Base-by-base conservation (phyloP, 2,888 invertebrate genomes). In the Papilio elwesi region DNA sequence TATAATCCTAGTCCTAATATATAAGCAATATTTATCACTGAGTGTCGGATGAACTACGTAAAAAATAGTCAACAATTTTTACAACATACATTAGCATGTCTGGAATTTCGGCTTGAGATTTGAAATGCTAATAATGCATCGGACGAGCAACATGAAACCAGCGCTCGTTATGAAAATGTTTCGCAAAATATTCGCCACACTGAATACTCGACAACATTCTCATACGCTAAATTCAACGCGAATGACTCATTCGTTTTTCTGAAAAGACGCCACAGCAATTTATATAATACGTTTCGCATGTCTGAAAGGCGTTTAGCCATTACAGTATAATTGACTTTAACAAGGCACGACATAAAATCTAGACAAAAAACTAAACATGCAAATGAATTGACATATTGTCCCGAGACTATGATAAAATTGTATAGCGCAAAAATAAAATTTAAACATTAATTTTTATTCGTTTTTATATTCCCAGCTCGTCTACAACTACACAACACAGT, bases 401-500 rank as follows among this genome's bases (percentile, higher is more conserved):
- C 47, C 43, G 49, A 26, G 49, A 49, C 26, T 26, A 12, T 48
- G 64, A 9, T 64, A 13, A 48, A 16, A 63, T 47, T 43, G 1
- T 16, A 26, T 13, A 8, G 12, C 13, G 3, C 13, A 48, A 52
- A 11, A 13, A 47, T 64, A 16, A 16, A 48, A 16, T 64, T 49
- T 26, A 49, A 63, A 63, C 48, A 9, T 63, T 11, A 62, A 43
- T 62, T 15, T 38, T 5, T 10, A 5, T 55, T 16, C 8, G 0
- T 15, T 57, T 55, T 68, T 47, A 55, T 66, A 85, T 94, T 74
- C 78, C 78, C 94, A 96, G 96, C 93, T 94, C 95, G 70, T 95
- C 96, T 77, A 95, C 96, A 80, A 95, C 96, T 77, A 94, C 95
- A 84, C 94, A 95, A 76, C 95, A 96, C 87, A 95, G 95, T 80